Conservation (phyloP, 2,113 vertebrate species). For the Copsychus sechellarum region DNA sequence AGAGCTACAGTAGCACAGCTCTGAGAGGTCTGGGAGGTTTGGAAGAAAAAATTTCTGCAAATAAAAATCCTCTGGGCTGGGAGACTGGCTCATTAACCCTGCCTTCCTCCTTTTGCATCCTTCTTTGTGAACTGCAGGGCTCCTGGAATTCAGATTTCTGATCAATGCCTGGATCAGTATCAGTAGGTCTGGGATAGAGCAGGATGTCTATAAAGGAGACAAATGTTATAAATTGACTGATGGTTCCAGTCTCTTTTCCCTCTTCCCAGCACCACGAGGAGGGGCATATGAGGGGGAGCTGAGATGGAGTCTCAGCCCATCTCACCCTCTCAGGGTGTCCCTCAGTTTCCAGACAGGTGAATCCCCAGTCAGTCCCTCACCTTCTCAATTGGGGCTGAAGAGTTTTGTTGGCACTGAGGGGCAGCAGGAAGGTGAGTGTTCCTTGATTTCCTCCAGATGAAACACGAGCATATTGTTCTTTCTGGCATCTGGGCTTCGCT, state of each 20-base stretch:
- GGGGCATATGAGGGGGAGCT: not conserved
- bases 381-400: not conserved
- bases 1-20: not conserved
- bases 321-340: not conserved
- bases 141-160: not conserved
- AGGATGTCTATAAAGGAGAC: not conserved
- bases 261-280: rapidly evolving
- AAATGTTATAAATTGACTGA: not conserved
- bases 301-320: not conserved
- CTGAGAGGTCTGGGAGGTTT: not conserved
- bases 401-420: not conserved
- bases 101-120: not conserved
- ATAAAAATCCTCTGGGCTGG: not conserved
- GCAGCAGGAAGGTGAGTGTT: not conserved
- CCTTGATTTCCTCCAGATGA: not conserved
- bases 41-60: not conserved
- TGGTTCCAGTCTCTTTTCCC: not conserved
- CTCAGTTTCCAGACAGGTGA: rapidly evolving
- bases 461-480: not conserved
- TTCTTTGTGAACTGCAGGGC: not conserved
- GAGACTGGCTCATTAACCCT: not conserved
- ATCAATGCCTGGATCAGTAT: rapidly evolving
- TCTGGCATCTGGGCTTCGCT: not conserved
- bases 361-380: not conserved
- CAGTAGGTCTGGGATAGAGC: rapidly evolving